Evolutionary conservation across 2,113 vertebrate genomes (phyloP), one percentile per base, ranked within the genome.

Genomic region (Hirundichthys speculiger): DNA sequence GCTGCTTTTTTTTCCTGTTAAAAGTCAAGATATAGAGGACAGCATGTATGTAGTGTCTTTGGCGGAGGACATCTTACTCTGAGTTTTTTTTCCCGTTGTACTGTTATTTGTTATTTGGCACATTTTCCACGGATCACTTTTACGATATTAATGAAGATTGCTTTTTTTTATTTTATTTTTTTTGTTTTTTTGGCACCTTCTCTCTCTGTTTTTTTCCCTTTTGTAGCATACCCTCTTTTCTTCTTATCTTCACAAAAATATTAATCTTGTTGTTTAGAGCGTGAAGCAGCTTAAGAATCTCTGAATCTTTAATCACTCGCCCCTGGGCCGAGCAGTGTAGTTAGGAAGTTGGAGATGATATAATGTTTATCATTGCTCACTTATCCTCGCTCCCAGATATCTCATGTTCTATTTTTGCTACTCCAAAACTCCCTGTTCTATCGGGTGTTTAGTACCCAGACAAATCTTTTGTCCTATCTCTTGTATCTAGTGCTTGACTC

Each of bases 281-380:
- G 56, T 84, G 82, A 81, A 80, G 79, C 72, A 21, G 76, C 83
- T 86, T 82, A 57, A 67, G 70, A 83, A 80, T 79, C 78, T 87
- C 69, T 88, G 79, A 87, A 91, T 88, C 86, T 91, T 90, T 86
- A 90, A 90, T 90, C 79, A 86, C 63, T 67, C 19, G 80, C 89
- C 82, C 62, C 72, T 69, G 77, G 89, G 73, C 81, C 84, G 86
- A 88, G 88, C 84, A 75, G 75, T 82, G 71, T 85, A 84, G 81
- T 85, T 87, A 79, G 80, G 75, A 73, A 80, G 68, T 75, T 67
- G 61, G 68, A 79, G 58, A 80, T 13, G 39, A 81, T 74, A 54
- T 74, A 84, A 75, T 80, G 64, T 67, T 84, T 82, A 79, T 83
- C 76, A 45, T 58, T 64, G 67, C 72, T 74, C 73, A 79, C 75